Evolutionary conservation across 1,140 invertebrate species (phyloP).

Genomic region (Trachymyrmex septentrionalis): DNA sequence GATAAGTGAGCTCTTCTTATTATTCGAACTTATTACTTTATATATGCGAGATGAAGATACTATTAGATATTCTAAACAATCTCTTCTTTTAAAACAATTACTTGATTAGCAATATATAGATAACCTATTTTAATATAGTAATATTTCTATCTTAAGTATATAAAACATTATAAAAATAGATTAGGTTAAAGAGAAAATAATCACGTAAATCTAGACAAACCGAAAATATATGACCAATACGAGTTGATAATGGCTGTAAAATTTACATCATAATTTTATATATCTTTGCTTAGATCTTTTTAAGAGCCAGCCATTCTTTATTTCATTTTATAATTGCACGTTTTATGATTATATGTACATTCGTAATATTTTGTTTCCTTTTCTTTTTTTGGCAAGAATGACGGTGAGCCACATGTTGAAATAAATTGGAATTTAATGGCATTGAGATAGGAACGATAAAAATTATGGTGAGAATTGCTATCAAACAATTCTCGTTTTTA

Average conservation of each 20-base stretch:
- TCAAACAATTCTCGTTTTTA: too few relatives aligned
- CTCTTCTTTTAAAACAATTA: neutral
- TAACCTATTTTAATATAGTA: neutral
- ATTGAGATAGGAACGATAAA: too few relatives aligned
- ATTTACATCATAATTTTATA: neutral
- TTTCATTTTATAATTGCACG: neutral
- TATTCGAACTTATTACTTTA: slow-evolving; percentile 10
- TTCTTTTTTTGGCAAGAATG: too few relatives aligned
- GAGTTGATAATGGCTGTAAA: neutral
- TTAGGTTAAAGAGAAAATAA: neutral
- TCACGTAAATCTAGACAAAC: neutral
- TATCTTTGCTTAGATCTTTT: neutral
- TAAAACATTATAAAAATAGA: neutral
- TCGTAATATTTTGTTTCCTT: too few relatives aligned
- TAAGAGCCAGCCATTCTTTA: neutral
- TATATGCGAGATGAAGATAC: neutral
- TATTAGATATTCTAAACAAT: neutral
- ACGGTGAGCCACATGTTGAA: too few relatives aligned
- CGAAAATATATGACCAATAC: neutral
- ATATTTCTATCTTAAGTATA: neutral
- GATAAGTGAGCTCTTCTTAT: slow-evolving; percentile 41
- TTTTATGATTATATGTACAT: neutral
- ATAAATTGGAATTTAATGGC: too few relatives aligned
- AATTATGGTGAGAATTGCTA: too few relatives aligned
- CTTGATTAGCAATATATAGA: neutral